Conservation (phyloP, 2,113 vertebrate genomes). For the Varanus komodoensis region DNA sequence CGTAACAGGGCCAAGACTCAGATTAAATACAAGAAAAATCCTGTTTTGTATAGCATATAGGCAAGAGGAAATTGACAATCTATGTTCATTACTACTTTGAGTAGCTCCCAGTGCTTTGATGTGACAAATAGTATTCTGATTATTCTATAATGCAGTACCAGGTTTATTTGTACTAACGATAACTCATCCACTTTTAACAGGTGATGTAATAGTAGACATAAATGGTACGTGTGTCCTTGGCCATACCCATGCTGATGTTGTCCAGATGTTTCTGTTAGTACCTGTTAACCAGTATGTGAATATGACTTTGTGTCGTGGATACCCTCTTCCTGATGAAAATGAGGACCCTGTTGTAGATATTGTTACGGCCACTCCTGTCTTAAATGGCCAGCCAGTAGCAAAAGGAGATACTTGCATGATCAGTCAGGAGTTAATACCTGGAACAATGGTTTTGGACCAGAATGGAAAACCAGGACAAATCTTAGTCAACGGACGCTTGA, state of each 20-base stretch:
- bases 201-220: conserved; percentile 97
- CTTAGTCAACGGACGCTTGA: conserved; percentile 83
- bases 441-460: conserved; percentile 77
- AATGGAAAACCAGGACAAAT: conserved; percentile 77
- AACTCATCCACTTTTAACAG: conserved; percentile 74
- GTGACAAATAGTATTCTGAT: background rate
- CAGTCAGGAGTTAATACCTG: conserved; percentile 81
- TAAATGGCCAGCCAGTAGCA: conserved; percentile 79
- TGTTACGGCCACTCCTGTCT: conserved; percentile 82
- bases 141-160: background rate
- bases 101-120: background rate
- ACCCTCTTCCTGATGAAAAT: conserved; percentile 92
- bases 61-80: conserved; percentile 2
- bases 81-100: accelerated
- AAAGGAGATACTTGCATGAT: conserved; percentile 77
- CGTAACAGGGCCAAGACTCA: conserved; percentile 27
- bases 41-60: conserved; percentile 19
- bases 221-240: conserved; percentile 93
- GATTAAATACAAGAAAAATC: conserved; percentile 46
- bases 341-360: conserved; percentile 83
- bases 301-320: conserved; percentile 96
- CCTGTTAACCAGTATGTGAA: conserved; percentile 93
- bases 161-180: background rate
- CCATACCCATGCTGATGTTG: conserved; percentile 97
- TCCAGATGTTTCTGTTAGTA: conserved; percentile 98